phyloP scores from a whole-genome alignment of 2,797 vertebrate species.

The Morelia viridis region DNA sequence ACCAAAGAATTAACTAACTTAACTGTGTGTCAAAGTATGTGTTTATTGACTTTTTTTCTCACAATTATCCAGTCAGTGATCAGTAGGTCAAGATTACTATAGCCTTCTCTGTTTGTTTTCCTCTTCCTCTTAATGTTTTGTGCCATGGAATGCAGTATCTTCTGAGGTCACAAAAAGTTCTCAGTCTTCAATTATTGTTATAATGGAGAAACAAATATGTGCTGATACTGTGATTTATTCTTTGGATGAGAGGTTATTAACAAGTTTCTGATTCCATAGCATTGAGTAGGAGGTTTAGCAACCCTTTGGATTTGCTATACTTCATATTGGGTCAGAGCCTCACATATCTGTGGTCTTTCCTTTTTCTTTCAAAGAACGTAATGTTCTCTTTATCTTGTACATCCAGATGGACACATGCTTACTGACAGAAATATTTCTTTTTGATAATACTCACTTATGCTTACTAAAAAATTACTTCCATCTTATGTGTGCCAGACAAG shows the following conservation, averaged over 20 bases:
- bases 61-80: not conserved
- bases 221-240: constrained; percentile 15
- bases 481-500: not conserved
- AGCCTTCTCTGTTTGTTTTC: not conserved
- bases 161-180: not conserved
- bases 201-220: constrained; percentile 35
- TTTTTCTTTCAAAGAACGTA: not conserved
- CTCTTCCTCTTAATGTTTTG: not conserved
- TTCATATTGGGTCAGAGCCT: not conserved
- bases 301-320: not conserved
- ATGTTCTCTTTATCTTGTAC: not conserved
- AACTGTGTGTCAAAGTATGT: not conserved
- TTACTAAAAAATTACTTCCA: not conserved
- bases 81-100: not conserved
- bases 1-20: not conserved
- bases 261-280: not conserved
- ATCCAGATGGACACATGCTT: not conserved
- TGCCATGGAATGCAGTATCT: not conserved
- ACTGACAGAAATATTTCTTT: not conserved
- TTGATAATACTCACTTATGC: not conserved
- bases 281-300: not conserved
- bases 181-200: not conserved
- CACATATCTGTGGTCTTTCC: not conserved
- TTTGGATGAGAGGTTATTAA: not conserved
- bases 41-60: not conserved